Evolutionary conservation across 1,140 invertebrate species (phyloP), one percentile per base, ranked within the genome.

Genomic region (Lucilia cuprina): DNA sequence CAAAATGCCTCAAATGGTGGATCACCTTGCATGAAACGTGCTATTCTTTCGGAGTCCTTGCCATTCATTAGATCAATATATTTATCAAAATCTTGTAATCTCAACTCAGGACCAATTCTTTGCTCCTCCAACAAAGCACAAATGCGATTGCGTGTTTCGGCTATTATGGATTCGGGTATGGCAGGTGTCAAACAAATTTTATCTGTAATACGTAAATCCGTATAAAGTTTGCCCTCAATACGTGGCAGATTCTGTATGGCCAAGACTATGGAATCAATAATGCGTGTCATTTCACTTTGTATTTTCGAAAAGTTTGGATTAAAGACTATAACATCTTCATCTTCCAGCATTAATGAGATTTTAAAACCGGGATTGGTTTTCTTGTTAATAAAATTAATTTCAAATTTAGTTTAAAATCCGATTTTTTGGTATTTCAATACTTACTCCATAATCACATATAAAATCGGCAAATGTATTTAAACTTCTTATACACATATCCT

Each of bases 31-130:
- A 98, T 91, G 88, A 98, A 98, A 55, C 91, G 88, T 5, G 94
- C 92, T 0, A 98, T 93, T 86, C 94, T 92, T 50, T 93, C 91
- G 47, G 94, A 93, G 84, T 95, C 93, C 0, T 88, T 93, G 84
- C 95, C 95, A 87, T 96, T 96, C 50, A 98, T 95, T 0, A 98
- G 92, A 88, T 93, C 94, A 70, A 95, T 93, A 87, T 97, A 97
- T 86, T 95, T 94, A 89, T 97, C 96, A 89, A 97, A 97, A 89
- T 96, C 95, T 88, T 94, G 93, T 55, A 96, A 89, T 74, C 95
- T 92, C 14, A 94, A 86, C 87, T 96, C 94, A 0, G 2, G 95
- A 1, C 94, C 94, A 84, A 95, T 94, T 86, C 93, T 92, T 87
- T 96, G 94, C 84, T 95, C 94, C 85, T 94, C 93, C 4, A 97